Conservation (phyloP, 2,113 vertebrate genomes). For the Anoplopoma fimbria region DNA sequence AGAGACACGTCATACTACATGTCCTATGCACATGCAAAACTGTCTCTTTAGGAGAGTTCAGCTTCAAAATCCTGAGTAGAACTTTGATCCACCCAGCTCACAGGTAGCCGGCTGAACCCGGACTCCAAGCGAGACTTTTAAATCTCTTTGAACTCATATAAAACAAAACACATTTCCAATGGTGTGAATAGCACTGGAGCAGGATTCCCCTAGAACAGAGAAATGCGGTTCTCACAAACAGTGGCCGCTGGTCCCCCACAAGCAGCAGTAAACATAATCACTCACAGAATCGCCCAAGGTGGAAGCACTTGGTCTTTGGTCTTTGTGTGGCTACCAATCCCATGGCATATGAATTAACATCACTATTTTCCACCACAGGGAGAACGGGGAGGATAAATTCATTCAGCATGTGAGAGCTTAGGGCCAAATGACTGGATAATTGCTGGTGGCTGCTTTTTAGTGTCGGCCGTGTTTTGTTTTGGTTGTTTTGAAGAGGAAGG, state of each 20-base stretch:
- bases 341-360: constrained; percentile 77
- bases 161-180: constrained; percentile 55
- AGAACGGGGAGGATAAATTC: constrained; percentile 71
- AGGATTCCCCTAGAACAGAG: constrained; percentile 45
- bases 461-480: constrained; percentile 70
- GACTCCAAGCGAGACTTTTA: constrained; percentile 40
- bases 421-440: constrained; percentile 77
- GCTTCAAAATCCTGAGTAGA: constrained; percentile 23
- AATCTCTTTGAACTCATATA: constrained; percentile 45
- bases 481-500: constrained; percentile 65
- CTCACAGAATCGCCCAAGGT: constrained; percentile 73
- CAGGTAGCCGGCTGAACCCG: constrained; percentile 30
- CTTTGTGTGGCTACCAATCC: constrained; percentile 76
- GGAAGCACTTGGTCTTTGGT: constrained; percentile 74
- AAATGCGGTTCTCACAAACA: constrained; percentile 64
- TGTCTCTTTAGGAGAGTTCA: not conserved
- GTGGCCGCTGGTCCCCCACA: constrained; percentile 70
- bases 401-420: constrained; percentile 76
- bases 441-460: constrained; percentile 73
- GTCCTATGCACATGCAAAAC: not conserved
- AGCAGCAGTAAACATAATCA: constrained; percentile 77
- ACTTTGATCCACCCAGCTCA: constrained; percentile 29
- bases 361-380: constrained; percentile 75
- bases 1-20: not conserved
- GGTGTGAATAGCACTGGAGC: constrained; percentile 43